Evolutionary conservation across 2,113 vertebrate genomes (phyloP), one percentile per base, ranked within the genome.

Genomic region (Campylorhamphus procurvoides): DNA sequence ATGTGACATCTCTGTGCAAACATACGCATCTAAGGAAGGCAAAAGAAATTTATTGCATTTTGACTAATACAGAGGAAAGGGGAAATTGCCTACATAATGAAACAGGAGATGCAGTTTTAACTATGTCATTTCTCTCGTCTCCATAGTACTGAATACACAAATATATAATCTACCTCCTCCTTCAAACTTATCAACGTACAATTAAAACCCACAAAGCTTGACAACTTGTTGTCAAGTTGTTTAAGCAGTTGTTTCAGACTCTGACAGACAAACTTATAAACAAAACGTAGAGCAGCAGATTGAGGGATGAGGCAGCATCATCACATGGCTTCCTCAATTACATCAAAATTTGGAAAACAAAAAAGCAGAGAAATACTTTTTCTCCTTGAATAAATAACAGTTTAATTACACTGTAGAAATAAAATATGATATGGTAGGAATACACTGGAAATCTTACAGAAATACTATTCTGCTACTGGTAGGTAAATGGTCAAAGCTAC

Each of bases 341-440:
- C 55, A 90, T 87, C 96, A 96, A 94, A 93, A 93, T 96, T 90
- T 91, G 73, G 94, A 97, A 97, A 97, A 93, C 77, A 96, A 96
- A 97, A 97, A 87, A 97, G 95, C 91, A 96, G 76, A 97, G 95
- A 87, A 94, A 97, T 96, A 93, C 97, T 96, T 95, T 80, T 95
- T 97, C 79, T 97, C 92, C 97, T 97, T 97, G 97, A 97, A 98
- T 98, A 98, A 98, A 97, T 98, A 98, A 98, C 97, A 98, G 93
- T 98, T 98, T 98, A 98, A 98, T 98, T 98, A 98, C 97, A 97
- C 97, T 96, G 95, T 94, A 94, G 95, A 98, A 98, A 98, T 98
- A 98, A 98, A 98, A 98, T 98, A 97, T 97, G 97, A 74, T 95
- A 90, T 98, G 97, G 94, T 97, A 91, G 97, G 97, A 98, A 97